Conservation (phyloP, 2,113 vertebrate genomes). For the Limnothrissa miodon region DNA sequence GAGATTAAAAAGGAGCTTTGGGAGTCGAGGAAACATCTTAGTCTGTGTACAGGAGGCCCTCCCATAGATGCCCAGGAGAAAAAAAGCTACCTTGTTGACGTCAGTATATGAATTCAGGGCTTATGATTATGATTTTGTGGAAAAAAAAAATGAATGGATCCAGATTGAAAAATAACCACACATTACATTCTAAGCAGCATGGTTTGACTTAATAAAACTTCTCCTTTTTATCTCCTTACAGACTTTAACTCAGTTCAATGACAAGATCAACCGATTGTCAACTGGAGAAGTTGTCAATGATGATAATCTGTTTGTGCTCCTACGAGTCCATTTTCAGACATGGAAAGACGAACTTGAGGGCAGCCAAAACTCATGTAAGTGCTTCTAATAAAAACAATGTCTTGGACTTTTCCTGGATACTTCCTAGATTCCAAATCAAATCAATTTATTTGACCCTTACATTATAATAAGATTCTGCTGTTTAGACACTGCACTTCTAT, state of each 20-base stretch:
- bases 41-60: not conserved
- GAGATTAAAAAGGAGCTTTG: not conserved
- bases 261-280: not conserved
- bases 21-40: not conserved
- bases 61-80: not conserved
- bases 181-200: not conserved
- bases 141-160: too few relatives aligned
- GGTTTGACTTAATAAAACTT: too few relatives aligned
- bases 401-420: too few relatives aligned
- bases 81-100: not conserved
- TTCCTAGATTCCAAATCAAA: too few relatives aligned
- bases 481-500: too few relatives aligned
- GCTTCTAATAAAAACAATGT: not conserved
- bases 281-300: not conserved
- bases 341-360: conserved; percentile 30
- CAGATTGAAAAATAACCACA: not conserved
- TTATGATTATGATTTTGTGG: too few relatives aligned
- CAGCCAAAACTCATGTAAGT: conserved; percentile 20
- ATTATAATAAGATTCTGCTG: too few relatives aligned
- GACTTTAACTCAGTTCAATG: conserved; percentile 23
- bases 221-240: not conserved
- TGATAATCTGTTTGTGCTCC: not conserved
- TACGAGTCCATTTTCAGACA: conserved; percentile 18
- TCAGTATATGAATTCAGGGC: not conserved
- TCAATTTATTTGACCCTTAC: too few relatives aligned